These are phyloP conservation scores for Drosophila mettleri DNA, from an alignment of 2,888 invertebrate species.

Conservation along the genomic window DNA sequence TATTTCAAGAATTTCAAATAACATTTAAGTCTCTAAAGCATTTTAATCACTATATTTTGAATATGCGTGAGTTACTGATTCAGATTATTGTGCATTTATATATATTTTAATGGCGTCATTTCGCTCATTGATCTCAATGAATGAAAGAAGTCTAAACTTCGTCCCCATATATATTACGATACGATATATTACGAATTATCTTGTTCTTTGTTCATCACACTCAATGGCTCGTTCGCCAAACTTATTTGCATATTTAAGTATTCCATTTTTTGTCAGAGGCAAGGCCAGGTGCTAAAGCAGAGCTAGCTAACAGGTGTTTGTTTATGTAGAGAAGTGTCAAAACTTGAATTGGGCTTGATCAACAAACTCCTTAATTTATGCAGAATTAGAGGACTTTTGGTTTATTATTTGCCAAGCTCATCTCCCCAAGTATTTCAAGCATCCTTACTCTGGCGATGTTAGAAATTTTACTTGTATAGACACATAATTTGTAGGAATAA, in stretches of 20 bases:
- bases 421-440: too few relatives aligned
- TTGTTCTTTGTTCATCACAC: background rate
- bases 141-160: too few relatives aligned
- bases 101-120: too few relatives aligned
- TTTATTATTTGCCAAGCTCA: conserved; percentile 11
- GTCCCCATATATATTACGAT: too few relatives aligned
- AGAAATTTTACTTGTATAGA: background rate
- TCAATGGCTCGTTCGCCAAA: background rate
- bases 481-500: background rate
- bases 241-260: conserved; percentile 58
- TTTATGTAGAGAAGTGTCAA: conserved; percentile 33
- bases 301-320: background rate
- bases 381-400: conserved; percentile 7
- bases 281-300: background rate
- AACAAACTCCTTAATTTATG: conserved; percentile 38
- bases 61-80: too few relatives aligned
- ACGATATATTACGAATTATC: background rate
- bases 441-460: background rate
- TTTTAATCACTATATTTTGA: too few relatives aligned
- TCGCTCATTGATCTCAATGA: too few relatives aligned
- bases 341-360: conserved; percentile 43
- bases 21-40: too few relatives aligned
- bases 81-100: too few relatives aligned
- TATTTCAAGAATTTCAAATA: too few relatives aligned
- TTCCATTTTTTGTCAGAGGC: conserved; percentile 29